Percentiles rank a stretch among this genome's conserved stretches.
These are phyloP conservation scores for Hipparchia sbordonii DNA, from an alignment of 2,888 invertebrate species.

Conservation along the genomic window DNA sequence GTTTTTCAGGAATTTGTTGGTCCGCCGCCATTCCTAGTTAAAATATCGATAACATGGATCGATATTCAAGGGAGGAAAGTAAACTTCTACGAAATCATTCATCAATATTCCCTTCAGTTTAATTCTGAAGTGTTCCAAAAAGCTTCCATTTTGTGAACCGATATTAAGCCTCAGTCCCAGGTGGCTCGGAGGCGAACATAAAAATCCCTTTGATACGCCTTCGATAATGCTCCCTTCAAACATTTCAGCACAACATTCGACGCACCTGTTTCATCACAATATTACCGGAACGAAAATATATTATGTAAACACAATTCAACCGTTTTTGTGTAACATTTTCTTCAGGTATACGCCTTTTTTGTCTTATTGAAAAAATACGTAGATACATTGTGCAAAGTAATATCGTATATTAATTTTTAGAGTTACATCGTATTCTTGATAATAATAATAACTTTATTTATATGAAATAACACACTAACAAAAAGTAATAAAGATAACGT, in stretches of 20 bases:
- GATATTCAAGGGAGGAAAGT: too few species aligned
- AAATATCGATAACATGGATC: too few species aligned
- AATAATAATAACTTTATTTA: too few species aligned
- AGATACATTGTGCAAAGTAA: too few species aligned
- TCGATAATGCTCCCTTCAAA: not conserved
- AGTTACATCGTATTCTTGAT: too few species aligned
- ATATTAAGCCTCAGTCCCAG: constrained; percentile 3
- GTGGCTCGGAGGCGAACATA: constrained; percentile 7
- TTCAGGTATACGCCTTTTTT: not conserved
- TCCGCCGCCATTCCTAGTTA: too few species aligned
- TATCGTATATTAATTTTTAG: too few species aligned
- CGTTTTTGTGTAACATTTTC: not conserved
- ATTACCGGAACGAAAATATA: not conserved
- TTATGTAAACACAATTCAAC: not conserved
- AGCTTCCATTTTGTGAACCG: not conserved
- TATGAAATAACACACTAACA: too few species aligned
- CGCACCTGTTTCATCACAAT: constrained; percentile 7
- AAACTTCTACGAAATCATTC: too few species aligned
- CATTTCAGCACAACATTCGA: constrained; percentile 15
- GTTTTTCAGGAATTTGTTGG: too few species aligned
- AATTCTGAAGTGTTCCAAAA: constrained; percentile 1
- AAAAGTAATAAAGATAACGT: too few species aligned
- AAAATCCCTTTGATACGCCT: constrained; percentile 15
- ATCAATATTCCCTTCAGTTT: not conserved
- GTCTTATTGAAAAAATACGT: too few species aligned